These are phyloP conservation scores for Saccostrea cuccullata DNA, from an alignment of 1,140 invertebrate species.

Conservation along the genomic window DNA sequence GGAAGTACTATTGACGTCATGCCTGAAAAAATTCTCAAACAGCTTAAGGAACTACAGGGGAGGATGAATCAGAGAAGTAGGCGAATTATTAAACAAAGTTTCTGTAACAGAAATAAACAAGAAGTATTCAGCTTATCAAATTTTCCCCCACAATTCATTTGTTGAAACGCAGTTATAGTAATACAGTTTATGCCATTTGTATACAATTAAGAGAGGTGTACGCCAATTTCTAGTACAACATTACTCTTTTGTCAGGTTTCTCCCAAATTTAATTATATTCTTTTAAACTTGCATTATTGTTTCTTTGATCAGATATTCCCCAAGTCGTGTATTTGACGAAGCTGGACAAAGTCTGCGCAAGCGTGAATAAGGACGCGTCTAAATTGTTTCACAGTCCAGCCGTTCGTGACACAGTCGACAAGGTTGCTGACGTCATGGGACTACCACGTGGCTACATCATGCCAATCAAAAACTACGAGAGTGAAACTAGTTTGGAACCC, in stretches of 20 bases:
- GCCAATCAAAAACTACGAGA: no score
- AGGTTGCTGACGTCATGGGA: conserved; percentile 52
- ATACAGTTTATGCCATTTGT: no score
- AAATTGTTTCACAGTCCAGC: conserved; percentile 47
- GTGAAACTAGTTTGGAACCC: conserved; percentile 56
- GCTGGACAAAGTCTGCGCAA: conserved; percentile 49
- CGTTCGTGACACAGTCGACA: conserved; percentile 46
- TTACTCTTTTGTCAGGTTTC: background rate
- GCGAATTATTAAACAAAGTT: no score
- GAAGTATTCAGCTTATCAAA: no score
- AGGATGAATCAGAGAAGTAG: conserved; percentile 53
- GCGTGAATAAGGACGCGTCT: conserved; percentile 45
- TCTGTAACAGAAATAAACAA: no score
- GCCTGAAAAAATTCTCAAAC: conserved; percentile 46
- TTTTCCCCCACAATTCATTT: no score
- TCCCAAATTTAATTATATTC: background rate
- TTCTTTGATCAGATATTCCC: conserved; percentile 38
- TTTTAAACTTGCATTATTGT: background rate
- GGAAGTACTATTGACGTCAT: conserved; percentile 51
- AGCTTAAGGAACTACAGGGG: conserved; percentile 43
- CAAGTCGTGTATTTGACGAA: conserved; percentile 51
- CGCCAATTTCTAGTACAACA: no score
- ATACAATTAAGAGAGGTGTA: no score
- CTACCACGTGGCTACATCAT: conserved; percentile 55
- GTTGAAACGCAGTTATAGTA: no score